Evolutionary conservation across 1,140 invertebrate species (phyloP).

Genomic region (Drosophila leontia): DNA sequence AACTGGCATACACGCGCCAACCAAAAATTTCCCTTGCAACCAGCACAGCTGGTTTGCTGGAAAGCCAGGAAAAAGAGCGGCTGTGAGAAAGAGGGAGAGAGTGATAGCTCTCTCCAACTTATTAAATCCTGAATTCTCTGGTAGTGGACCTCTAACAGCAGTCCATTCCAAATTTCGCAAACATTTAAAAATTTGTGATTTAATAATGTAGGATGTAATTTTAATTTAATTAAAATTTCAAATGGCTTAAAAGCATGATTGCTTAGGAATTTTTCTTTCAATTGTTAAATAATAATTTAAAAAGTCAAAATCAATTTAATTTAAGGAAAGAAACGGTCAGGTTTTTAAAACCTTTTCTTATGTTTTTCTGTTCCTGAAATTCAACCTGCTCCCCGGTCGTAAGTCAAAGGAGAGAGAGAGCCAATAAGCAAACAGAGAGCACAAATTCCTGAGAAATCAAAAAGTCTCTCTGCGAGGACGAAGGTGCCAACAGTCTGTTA

Average conservation of each 20-base stretch:
- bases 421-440: not conserved
- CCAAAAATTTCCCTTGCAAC: slow-evolving; percentile 6
- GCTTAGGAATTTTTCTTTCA: too few relatives aligned
- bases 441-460: not conserved
- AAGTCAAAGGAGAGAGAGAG: not conserved
- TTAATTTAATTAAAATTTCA: not conserved
- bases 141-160: not conserved
- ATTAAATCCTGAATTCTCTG: not conserved
- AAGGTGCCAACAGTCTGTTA: too few relatives aligned
- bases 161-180: not conserved
- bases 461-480: not conserved
- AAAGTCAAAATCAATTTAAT: too few relatives aligned
- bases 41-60: slow-evolving; percentile 18
- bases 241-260: not conserved
- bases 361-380: not conserved
- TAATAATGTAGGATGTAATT: too few relatives aligned
- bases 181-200: not conserved
- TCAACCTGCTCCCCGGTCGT: not conserved
- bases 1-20: slow-evolving; percentile 24
- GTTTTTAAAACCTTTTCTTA: not conserved
- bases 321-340: not conserved
- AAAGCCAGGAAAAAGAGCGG: not conserved
- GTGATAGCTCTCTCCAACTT: not conserved
- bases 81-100: not conserved
- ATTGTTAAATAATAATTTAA: too few relatives aligned